phyloP scores from a whole-genome alignment of 2,888 invertebrate genomes.

The Tuberolachnus salignus region DNA sequence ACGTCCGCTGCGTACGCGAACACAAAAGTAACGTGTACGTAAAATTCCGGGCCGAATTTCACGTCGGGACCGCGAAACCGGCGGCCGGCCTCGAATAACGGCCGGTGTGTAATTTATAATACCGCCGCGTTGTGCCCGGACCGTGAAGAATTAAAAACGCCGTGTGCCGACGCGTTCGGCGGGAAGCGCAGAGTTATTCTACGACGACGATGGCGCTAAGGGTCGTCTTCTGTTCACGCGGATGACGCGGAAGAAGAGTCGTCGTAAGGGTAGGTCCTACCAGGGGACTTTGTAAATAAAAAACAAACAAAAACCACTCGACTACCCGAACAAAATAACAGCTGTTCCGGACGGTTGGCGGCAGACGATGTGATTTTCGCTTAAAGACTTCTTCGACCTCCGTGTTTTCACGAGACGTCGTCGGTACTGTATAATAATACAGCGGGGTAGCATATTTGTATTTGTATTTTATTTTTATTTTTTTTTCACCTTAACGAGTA shows the following conservation, averaged over 20 bases:
- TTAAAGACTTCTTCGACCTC: too few species aligned
- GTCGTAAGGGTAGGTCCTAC: background rate
- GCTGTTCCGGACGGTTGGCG: conserved; percentile 8
- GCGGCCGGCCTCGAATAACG: too few species aligned
- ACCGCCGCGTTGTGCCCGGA: background rate
- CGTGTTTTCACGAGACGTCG: too few species aligned
- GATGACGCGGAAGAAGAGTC: background rate
- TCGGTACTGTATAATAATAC: background rate
- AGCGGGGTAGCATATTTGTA: background rate
- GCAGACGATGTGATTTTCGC: background rate
- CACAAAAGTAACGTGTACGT: too few species aligned
- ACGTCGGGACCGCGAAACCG: background rate
- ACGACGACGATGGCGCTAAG: too few species aligned
- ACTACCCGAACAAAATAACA: background rate
- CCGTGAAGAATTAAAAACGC: background rate
- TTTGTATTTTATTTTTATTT: background rate
- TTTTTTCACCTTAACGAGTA: background rate
- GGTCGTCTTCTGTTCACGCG: background rate
- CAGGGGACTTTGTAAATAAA: background rate
- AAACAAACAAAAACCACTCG: background rate
- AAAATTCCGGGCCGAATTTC: too few species aligned
- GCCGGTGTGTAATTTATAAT: too few species aligned
- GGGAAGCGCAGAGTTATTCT: too few species aligned
- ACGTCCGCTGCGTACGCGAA: too few species aligned
- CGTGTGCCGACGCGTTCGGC: background rate